A percentile compares a stretch with the other conserved stretches of the same genome.
phyloP scores from a whole-genome alignment of 2,113 vertebrate species.

The Megalops atlanticus region DNA sequence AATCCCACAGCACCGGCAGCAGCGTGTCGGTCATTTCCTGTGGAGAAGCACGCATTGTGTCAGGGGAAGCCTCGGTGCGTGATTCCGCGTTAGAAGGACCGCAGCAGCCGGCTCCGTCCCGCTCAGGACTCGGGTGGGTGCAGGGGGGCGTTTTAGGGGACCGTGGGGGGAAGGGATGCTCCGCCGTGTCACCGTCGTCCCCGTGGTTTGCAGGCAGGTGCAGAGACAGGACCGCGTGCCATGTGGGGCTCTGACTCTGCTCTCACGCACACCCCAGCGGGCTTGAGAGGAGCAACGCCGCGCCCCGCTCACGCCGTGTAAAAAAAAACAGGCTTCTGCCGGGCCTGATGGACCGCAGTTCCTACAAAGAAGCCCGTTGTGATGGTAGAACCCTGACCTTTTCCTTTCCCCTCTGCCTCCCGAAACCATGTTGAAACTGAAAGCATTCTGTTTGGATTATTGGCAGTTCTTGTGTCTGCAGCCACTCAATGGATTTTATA shows the following conservation, averaged over 20 bases:
- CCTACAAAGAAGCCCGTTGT: neutral
- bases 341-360: neutral
- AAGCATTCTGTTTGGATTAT: constrained; percentile 96
- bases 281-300: neutral
- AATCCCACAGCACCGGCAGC: neutral
- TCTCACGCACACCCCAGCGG: too few relatives aligned
- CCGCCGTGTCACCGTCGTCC: constrained; percentile 60
- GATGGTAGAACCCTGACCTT: constrained; percentile 1
- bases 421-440: constrained; percentile 89
- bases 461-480: constrained; percentile 96
- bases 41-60: neutral
- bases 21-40: too few relatives aligned
- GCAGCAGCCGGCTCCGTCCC: neutral
- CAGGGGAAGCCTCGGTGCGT: neutral
- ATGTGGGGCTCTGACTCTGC: constrained; percentile 48
- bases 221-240: constrained; percentile 50
- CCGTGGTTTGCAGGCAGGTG: constrained; percentile 56
- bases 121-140: neutral
- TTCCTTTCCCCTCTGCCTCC: neutral
- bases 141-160: constrained; percentile 17
- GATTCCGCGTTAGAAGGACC: neutral
- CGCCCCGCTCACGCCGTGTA: neutral
- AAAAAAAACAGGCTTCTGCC: neutral
- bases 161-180: constrained; percentile 26
- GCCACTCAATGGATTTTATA: constrained; percentile 88